phyloP scores from a whole-genome alignment of 2,888 invertebrate genomes.

The Papilio elwesi region DNA sequence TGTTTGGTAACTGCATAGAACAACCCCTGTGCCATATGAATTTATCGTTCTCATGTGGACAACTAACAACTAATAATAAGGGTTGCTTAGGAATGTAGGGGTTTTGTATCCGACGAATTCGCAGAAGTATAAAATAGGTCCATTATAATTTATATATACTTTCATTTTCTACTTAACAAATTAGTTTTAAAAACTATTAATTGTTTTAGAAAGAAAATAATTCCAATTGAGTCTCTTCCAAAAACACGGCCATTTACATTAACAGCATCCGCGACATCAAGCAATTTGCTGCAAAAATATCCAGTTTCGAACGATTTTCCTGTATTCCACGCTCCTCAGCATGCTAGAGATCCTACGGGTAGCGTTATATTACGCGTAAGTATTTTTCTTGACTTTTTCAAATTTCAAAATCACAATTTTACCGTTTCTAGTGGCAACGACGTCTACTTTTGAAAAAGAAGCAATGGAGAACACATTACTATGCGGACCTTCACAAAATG shows the following conservation, averaged over 20 bases:
- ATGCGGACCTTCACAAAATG: neutral
- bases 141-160: too few relatives aligned
- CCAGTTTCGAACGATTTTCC: neutral
- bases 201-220: constrained; percentile 58
- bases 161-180: neutral
- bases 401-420: neutral
- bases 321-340: neutral
- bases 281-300: constrained; percentile 27
- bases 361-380: neutral
- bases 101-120: too few relatives aligned
- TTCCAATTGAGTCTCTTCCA: constrained; percentile 66
- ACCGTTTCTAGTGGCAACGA: constrained; percentile 1
- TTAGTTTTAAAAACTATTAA: neutral
- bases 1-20: too few relatives aligned
- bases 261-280: constrained; percentile 38
- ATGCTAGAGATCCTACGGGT: constrained; percentile 22
- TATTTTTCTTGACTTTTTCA: neutral
- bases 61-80: too few relatives aligned
- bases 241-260: constrained; percentile 53
- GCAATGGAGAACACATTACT: constrained; percentile 5
- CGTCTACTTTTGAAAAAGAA: constrained; percentile 3
- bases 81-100: too few relatives aligned
- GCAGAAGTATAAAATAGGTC: too few relatives aligned
- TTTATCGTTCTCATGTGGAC: too few relatives aligned
- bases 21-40: too few relatives aligned